These are phyloP conservation scores for Lucilia cuprina DNA, from an alignment of 1,140 invertebrate species.

Conservation along the genomic window DNA sequence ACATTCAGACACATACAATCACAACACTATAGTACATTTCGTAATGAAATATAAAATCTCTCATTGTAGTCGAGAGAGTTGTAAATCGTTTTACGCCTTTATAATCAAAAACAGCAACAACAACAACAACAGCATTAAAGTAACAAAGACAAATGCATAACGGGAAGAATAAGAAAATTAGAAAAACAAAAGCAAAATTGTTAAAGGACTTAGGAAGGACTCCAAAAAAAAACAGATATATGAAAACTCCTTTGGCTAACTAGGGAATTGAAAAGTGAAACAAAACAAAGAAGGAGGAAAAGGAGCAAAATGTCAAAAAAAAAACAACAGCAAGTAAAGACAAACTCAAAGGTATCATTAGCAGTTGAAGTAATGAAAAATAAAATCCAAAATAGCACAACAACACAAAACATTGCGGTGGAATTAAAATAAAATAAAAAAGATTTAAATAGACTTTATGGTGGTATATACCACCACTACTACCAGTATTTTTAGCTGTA, in stretches of 20 bases:
- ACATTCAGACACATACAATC: background rate
- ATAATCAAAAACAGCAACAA: background rate
- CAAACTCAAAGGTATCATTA: background rate
- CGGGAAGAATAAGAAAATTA: background rate
- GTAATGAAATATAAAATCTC: conserved; percentile 20
- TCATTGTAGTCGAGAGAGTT: conserved; percentile 15
- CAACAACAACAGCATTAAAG: background rate
- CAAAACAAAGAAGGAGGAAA: background rate
- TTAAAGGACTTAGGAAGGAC: background rate
- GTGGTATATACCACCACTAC: background rate
- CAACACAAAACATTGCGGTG: conserved; percentile 22
- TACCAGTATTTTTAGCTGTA: background rate
- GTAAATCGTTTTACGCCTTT: conserved; percentile 28
- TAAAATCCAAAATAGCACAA: background rate
- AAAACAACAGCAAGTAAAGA: background rate
- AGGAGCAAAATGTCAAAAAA: background rate
- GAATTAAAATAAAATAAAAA: conserved; percentile 31
- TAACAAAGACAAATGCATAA: background rate
- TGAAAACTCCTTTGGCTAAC: conserved; percentile 20
- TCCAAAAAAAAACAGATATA: background rate
- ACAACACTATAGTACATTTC: no score
- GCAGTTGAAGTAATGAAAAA: conserved; percentile 4
- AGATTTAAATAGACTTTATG: conserved; percentile 15
- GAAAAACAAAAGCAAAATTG: background rate
- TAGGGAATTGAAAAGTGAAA: background rate